Conservation (phyloP, 2,113 vertebrate species). For the Heterotilapia buettikoferi region DNA sequence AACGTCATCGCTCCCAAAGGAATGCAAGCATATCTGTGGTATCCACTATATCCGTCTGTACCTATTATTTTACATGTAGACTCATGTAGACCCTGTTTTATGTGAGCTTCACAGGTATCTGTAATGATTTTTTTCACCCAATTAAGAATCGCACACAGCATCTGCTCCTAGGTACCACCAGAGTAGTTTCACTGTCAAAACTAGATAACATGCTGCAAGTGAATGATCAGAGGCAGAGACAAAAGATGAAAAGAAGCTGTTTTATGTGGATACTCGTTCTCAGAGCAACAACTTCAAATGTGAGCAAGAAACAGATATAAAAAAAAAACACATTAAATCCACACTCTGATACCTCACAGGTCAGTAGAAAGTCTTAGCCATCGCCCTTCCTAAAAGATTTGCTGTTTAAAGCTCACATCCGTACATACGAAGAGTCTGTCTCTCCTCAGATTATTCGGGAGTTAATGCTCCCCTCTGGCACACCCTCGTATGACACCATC, state of each 20-base stretch:
- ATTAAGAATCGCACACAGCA: constrained; percentile 72
- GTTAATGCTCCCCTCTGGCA: constrained; percentile 56
- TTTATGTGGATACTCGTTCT: neutral
- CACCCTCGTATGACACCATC: constrained; percentile 51
- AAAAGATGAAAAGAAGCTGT: neutral
- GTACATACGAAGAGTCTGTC: constrained; percentile 27
- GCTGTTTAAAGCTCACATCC: constrained; percentile 27
- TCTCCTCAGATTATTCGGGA: constrained; percentile 52
- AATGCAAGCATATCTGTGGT: constrained; percentile 1
- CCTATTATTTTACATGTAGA: constrained; percentile 54
- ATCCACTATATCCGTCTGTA: constrained; percentile 54
- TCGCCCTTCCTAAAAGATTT: constrained; percentile 23
- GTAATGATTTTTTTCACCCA: constrained; percentile 67
- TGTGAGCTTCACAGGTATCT: constrained; percentile 64
- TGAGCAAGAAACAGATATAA: neutral
- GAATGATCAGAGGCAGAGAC: constrained; percentile 23
- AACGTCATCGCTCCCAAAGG: constrained; percentile 46
- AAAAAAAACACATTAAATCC: neutral
- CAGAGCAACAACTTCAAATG: neutral
- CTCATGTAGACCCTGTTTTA: constrained; percentile 60
- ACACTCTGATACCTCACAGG: neutral
- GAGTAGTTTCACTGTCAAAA: constrained; percentile 56
- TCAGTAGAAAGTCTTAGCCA: constrained; percentile 1
- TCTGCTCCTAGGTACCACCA: constrained; percentile 60
- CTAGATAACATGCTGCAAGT: constrained; percentile 47